Base-by-base conservation (phyloP, 2,888 invertebrate genomes). In the Microplitis manilae region DNA sequence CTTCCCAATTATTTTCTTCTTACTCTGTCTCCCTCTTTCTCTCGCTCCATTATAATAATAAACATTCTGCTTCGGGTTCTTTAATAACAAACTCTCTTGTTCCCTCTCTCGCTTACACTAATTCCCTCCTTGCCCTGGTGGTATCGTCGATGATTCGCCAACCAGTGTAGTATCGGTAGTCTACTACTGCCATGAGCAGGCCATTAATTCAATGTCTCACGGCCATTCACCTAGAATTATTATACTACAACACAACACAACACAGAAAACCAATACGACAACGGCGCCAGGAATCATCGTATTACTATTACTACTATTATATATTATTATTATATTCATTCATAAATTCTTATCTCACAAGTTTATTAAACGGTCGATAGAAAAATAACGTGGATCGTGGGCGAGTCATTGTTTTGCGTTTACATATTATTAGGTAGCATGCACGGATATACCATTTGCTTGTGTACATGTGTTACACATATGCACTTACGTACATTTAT, bases 191-290 rank as follows among this genome's bases (percentile, higher is more conserved):
- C 50, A 50, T 50, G 50, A 50, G 13, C 77, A 77, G 80, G 80
- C 80, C 82, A 83, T 84, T 84, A 84, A 84, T 81, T 80, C 81
- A 78, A 75, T 79, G 81, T 80, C 81, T 82, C 81, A 77, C 80
- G 80, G 70, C 76, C 78, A 78, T 80, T 81, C 79, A 76, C 73
- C 62, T 62, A 67, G 9, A 67, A 67, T 38, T n/a, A n/a, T 17
- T 67, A 50, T 65, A 30, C 13, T 40, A n/a, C 15, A 15, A 13
- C 60, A 70, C 30, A 60, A 17, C 50, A 70, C 40, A 30, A 70
- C 59, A 40, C 38, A 30, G 30, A 30, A 30, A 30, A 30, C 30
- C 30, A 30, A 30, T 30, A 30, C 30, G 30, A 30, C 30, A 30
- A 30, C 30, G 30, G 4, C 30, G 30, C 30, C 30, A 30, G 30